Evolutionary conservation across 2,797 vertebrate genomes (phyloP).

Genomic region (Gymnoscopelus braueri): DNA sequence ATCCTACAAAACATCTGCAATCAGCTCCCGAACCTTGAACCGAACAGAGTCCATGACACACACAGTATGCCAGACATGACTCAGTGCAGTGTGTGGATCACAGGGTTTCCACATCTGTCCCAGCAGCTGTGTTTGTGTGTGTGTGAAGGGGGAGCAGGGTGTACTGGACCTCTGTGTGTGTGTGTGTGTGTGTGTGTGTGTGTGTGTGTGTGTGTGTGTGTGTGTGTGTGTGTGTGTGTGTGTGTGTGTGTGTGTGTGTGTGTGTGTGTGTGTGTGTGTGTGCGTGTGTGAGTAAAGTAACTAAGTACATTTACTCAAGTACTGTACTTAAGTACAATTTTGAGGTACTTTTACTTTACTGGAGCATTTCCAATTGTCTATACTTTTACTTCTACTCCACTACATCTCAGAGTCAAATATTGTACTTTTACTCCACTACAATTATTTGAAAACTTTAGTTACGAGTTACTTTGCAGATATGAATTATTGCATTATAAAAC

Average conservation of each 20-base stretch:
- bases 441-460: too few species aligned
- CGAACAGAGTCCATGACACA: slow-evolving; percentile 63
- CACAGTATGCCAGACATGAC: slow-evolving; percentile 64
- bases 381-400: too few species aligned
- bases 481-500: too few species aligned
- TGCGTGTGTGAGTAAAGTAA: too few species aligned
- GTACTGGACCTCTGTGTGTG: neutral
- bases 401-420: too few species aligned
- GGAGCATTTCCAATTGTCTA: too few species aligned
- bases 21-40: slow-evolving; percentile 57
- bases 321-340: too few species aligned
- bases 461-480: too few species aligned
- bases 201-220: slow-evolving; percentile 10
- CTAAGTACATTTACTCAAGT: too few species aligned
- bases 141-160: neutral
- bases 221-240: slow-evolving; percentile 12
- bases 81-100: slow-evolving; percentile 54
- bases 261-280: neutral
- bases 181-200: slow-evolving; percentile 18
- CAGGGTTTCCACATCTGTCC: slow-evolving; percentile 70
- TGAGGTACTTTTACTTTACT: too few species aligned
- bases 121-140: slow-evolving; percentile 56
- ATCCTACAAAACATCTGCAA: slow-evolving; percentile 34
- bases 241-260: slow-evolving; percentile 10
- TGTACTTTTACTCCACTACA: too few species aligned